Evolutionary conservation across 2,888 invertebrate genomes (phyloP).

Genomic region (Allygus modestus): DNA sequence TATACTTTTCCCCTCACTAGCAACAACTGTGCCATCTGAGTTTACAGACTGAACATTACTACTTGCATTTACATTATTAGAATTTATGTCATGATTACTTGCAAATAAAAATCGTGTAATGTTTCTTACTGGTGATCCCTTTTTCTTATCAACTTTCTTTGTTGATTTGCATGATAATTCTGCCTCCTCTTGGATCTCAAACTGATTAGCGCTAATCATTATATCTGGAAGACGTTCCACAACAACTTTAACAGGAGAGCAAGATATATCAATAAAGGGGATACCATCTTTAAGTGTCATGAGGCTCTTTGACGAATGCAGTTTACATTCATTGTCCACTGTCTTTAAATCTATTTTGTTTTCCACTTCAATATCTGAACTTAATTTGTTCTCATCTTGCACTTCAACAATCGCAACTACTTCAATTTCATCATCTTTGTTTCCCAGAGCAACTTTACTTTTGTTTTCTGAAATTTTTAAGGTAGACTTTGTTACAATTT

Average conservation of each 20-base stretch:
- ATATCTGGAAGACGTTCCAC: conserved; percentile 21
- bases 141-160: neutral
- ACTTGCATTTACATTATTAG: neutral
- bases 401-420: neutral
- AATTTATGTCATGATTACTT: neutral
- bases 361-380: neutral
- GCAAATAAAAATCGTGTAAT: neutral
- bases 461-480: neutral
- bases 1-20: neutral
- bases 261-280: neutral
- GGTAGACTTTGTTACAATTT: neutral
- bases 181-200: neutral
- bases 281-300: neutral
- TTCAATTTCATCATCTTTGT: neutral
- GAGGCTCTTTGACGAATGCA: neutral
- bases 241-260: conserved; percentile 40
- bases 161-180: neutral
- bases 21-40: neutral
- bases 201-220: neutral
- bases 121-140: neutral
- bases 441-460: neutral
- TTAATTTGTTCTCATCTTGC: neutral
- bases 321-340: neutral
- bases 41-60: neutral
- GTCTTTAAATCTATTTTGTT: neutral